Conservation (phyloP, 2,888 invertebrate genomes). For the Lacanobia wlatinum region DNA sequence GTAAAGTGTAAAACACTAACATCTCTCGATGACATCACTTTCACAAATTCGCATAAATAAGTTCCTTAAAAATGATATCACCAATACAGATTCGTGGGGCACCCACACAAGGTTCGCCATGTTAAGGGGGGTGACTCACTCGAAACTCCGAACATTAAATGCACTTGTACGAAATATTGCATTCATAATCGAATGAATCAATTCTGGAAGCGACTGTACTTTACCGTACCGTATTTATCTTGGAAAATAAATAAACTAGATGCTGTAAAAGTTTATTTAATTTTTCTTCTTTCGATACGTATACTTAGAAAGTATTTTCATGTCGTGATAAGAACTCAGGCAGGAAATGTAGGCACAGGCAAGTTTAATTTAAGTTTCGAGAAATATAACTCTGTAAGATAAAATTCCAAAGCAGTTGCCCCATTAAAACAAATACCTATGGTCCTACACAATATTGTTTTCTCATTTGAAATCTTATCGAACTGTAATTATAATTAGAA, state of each 20-base stretch:
- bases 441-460: conserved; percentile 30
- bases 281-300: background rate
- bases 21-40: conserved; percentile 72
- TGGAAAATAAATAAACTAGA: background rate
- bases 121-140: conserved; percentile 77
- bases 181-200: conserved; percentile 51
- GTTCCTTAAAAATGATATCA: conserved; percentile 77
- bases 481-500: conserved; percentile 53
- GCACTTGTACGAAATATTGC: conserved; percentile 78
- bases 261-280: background rate
- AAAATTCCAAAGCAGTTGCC: conserved; percentile 38
- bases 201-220: conserved; percentile 66
- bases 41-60: conserved; percentile 65
- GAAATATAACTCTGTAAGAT: conserved; percentile 13
- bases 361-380: conserved; percentile 21
- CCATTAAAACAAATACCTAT: conserved; percentile 28
- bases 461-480: conserved; percentile 49
- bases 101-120: conserved; percentile 70
- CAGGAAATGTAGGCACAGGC: conserved; percentile 10
- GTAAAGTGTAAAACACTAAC: conserved; percentile 13
- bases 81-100: conserved; percentile 64
- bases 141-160: conserved; percentile 70
- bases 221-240: background rate
- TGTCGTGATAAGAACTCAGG: background rate
- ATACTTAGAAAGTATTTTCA: background rate